Percentiles rank a stretch among this genome's conserved stretches.
phyloP scores from a whole-genome alignment of 1,140 invertebrate genomes.

The Bombus soroeensis region DNA sequence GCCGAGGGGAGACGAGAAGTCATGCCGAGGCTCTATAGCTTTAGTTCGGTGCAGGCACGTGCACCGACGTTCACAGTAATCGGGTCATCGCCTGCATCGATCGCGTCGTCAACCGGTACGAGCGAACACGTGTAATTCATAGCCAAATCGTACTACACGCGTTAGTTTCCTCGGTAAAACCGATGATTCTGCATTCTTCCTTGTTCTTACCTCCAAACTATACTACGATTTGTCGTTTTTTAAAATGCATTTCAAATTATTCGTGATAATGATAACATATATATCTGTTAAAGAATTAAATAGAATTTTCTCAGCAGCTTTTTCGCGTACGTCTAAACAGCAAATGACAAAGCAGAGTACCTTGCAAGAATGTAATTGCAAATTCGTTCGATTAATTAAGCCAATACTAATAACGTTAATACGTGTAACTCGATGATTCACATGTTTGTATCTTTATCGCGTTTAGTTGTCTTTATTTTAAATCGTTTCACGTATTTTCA shows the following conservation, averaged over 20 bases:
- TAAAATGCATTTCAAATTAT: neutral
- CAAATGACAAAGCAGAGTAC: neutral
- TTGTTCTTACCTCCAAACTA: neutral
- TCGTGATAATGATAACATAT: too few relatives aligned
- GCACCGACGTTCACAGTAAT: slow-evolving; percentile 61
- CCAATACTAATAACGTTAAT: neutral
- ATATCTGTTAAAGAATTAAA: too few relatives aligned
- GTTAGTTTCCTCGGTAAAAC: neutral
- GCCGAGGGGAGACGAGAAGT: slow-evolving; percentile 36
- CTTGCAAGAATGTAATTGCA: neutral
- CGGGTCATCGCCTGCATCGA: slow-evolving; percentile 69
- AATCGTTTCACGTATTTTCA: neutral
- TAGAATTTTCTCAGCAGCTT: too few relatives aligned
- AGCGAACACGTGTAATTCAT: slow-evolving; percentile 39
- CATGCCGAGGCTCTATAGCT: slow-evolving; percentile 43
- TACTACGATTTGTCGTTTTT: neutral
- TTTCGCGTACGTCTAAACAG: too few relatives aligned
- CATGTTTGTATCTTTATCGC: neutral
- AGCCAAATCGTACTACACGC: neutral
- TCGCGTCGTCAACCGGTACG: slow-evolving; percentile 50
- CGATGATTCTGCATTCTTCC: neutral
- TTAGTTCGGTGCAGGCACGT: slow-evolving; percentile 68
- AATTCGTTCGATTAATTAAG: neutral
- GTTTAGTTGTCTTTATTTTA: neutral
- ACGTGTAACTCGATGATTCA: neutral